Conservation (phyloP, 2,113 vertebrate genomes). For the Bucco capensis region DNA sequence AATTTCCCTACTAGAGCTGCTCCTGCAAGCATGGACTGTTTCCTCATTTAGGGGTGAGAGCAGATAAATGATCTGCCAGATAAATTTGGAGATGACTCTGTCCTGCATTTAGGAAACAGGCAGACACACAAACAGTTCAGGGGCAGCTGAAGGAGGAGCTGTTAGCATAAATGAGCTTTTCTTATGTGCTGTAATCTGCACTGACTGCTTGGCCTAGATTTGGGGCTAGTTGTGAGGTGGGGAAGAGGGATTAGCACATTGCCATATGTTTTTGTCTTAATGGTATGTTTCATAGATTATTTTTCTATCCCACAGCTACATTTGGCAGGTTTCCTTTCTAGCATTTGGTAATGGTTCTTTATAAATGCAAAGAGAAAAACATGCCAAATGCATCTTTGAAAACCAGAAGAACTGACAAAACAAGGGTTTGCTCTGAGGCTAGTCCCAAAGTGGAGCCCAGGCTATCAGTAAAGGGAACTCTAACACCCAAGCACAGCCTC, state of each 20-base stretch:
- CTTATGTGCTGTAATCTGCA: constrained; percentile 26
- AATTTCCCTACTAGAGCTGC: background rate
- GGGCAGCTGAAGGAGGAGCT: constrained; percentile 30
- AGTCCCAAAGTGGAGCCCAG: background rate
- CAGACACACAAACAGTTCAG: background rate
- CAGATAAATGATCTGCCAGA: background rate
- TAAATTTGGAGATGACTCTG: background rate
- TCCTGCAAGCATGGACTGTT: background rate
- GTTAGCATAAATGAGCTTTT: constrained; percentile 29
- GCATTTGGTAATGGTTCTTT: constrained; percentile 61
- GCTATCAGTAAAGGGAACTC: background rate
- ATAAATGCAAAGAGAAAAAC: constrained; percentile 31
- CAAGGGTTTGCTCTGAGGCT: background rate
- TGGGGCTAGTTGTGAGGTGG: constrained; percentile 51
- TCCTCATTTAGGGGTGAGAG: background rate
- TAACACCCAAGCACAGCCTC: accelerated
- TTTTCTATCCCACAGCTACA: constrained; percentile 49
- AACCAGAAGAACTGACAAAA: constrained; percentile 4
- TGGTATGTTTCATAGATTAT: constrained; percentile 62
- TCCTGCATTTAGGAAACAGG: background rate
- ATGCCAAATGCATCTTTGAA: constrained; percentile 33
- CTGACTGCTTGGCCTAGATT: constrained; percentile 59
- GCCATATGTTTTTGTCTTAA: constrained; percentile 70
- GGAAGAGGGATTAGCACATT: constrained; percentile 60
- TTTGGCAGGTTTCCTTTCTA: constrained; percentile 64